These are phyloP conservation scores for Campoplex nolae DNA, from an alignment of 2,888 invertebrate genomes.

Conservation along the genomic window DNA sequence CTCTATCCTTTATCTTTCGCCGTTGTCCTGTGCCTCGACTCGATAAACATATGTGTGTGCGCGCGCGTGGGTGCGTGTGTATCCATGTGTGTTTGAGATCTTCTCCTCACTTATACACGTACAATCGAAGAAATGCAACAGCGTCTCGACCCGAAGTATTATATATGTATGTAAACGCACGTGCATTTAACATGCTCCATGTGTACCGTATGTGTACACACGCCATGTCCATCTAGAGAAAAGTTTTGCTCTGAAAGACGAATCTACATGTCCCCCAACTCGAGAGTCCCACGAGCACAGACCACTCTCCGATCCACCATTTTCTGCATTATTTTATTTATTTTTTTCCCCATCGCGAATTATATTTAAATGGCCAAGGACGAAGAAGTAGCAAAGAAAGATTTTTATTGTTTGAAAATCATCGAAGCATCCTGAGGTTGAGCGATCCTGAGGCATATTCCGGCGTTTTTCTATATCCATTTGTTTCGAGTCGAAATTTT, in stretches of 20 bases:
- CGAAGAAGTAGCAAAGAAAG: no score
- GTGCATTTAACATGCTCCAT: conserved; percentile 50
- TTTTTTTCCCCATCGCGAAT: conserved; percentile 4
- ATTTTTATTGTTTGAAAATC: neutral
- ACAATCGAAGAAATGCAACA: conserved; percentile 4
- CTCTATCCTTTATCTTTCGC: conserved; percentile 81
- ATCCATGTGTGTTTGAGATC: neutral
- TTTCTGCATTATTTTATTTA: neutral
- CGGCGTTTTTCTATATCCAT: neutral
- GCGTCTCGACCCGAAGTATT: neutral
- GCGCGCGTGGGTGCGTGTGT: neutral
- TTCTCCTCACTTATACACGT: neutral
- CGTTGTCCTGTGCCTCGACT: conserved; percentile 66
- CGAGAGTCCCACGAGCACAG: conserved; percentile 54
- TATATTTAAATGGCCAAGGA: conserved; percentile 6
- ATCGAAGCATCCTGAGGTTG: neutral
- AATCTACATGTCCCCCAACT: conserved; percentile 61
- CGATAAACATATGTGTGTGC: conserved; percentile 49
- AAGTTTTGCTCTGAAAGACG: conserved; percentile 58
- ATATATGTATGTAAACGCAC: conserved; percentile 32
- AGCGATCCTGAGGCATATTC: neutral
- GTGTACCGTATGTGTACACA: conserved; percentile 31
- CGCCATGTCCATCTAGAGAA: conserved; percentile 50
- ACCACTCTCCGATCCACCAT: conserved; percentile 31
- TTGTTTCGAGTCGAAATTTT: neutral